phyloP scores from a whole-genome alignment of 2,888 invertebrate species.

The Galeruca laticollis region DNA sequence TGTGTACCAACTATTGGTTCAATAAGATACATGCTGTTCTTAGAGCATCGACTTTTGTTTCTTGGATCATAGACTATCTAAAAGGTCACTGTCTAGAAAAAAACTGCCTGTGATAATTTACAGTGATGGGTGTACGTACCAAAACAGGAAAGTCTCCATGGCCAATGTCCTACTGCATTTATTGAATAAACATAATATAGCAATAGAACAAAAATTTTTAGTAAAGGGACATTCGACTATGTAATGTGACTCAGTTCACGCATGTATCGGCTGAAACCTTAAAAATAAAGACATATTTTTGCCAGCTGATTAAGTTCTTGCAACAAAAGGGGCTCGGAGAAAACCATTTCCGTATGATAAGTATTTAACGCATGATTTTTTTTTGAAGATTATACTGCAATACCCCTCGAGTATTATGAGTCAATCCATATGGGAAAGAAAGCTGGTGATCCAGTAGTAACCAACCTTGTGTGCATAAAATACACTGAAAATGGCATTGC shows the following conservation, averaged over 20 bases:
- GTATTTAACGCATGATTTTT: background rate
- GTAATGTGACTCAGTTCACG: conserved; percentile 1
- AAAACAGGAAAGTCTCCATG: background rate
- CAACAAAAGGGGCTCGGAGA: conserved; percentile 13
- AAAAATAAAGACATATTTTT: background rate
- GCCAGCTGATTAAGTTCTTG: background rate
- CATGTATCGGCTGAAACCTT: too few relatives aligned
- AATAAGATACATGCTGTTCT: background rate
- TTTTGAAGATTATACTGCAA: background rate
- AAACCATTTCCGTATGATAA: background rate
- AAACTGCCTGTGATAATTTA: background rate
- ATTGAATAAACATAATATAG: background rate
- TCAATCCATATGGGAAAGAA: background rate
- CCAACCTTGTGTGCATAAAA: background rate
- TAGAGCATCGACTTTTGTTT: background rate
- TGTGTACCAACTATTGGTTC: background rate
- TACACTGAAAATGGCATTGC: background rate
- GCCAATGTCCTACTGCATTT: background rate
- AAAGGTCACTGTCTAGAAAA: background rate
- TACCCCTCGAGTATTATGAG: background rate
- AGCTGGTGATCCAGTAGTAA: background rate
- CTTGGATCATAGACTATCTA: background rate
- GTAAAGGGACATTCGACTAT: background rate
- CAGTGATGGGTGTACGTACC: too few relatives aligned
- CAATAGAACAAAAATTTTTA: background rate